These are phyloP conservation scores for Solen grandis DNA, from an alignment of 1,140 invertebrate genomes.

Conservation along the genomic window DNA sequence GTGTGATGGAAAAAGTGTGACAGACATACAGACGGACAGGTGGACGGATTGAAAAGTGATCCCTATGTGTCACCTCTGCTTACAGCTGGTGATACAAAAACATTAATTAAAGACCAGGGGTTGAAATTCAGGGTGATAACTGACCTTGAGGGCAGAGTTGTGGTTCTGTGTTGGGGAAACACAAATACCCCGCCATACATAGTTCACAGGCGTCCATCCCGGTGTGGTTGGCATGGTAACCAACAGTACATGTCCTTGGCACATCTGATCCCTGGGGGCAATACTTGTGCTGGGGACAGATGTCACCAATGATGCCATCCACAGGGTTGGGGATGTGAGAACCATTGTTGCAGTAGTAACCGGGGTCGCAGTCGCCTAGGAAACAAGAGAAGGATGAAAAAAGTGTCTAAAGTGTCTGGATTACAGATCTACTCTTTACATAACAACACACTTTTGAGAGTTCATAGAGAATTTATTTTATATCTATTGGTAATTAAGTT, in stretches of 20 bases:
- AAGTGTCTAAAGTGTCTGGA: too few relatives aligned
- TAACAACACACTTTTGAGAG: too few relatives aligned
- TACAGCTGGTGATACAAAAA: too few relatives aligned
- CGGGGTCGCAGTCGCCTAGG: constrained; percentile 68
- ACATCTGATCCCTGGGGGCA: constrained; percentile 67
- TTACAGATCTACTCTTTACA: too few relatives aligned
- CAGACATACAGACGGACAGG: too few relatives aligned
- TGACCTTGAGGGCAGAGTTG: constrained; percentile 75
- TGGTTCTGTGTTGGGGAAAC: constrained; percentile 69
- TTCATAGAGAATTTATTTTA: too few relatives aligned
- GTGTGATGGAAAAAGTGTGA: too few relatives aligned
- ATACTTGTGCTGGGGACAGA: constrained; percentile 74
- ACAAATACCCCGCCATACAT: constrained; percentile 74
- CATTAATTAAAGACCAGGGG: neutral
- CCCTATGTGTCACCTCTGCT: too few relatives aligned
- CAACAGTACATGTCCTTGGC: constrained; percentile 67
- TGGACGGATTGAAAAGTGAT: too few relatives aligned
- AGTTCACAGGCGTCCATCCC: constrained; percentile 68
- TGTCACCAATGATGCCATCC: constrained; percentile 69
- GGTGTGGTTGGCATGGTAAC: constrained; percentile 76
- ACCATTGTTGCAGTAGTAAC: constrained; percentile 75
- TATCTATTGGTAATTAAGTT: too few relatives aligned
- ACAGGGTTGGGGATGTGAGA: constrained; percentile 70
- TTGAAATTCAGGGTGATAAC: neutral
- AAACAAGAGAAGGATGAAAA: too few relatives aligned